Evolutionary conservation across 2,888 invertebrate species (phyloP), one percentile per base, ranked within the genome.

Genomic region (Elegia similella): DNA sequence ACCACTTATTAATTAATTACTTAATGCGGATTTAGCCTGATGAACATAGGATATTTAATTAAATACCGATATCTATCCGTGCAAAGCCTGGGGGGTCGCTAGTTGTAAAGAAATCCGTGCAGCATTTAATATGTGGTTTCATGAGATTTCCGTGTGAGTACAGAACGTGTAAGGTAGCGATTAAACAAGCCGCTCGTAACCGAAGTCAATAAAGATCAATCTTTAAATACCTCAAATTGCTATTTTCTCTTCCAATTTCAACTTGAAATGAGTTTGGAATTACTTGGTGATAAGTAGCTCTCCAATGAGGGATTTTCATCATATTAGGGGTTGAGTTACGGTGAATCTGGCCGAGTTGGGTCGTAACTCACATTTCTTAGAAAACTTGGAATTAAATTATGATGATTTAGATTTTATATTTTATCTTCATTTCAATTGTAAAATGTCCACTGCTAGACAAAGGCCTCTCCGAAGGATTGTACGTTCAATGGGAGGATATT

Each of bases 171-270:
- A 68, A 71, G 70, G 61, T 58, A 53, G 58, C 57, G 64, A 68
- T 69, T 60, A 67, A 69, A 65, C 57, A 62, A 61, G 67, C 69
- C 67, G 62, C 66, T 67, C 62, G 57, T 64, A 60, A 63, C 58
- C 61, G 54, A 62, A 65, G 58, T 59, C 62, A 66, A 67, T 73
- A 70, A 64, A 67, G 62, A 63, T 65, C 55, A 58, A 62, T 66
- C 62, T 64, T 64, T 59, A 59, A 63, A 59, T 60, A 65, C 61
- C 62, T 57, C 6, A 42, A 43, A 59, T 52, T 57, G 55, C 52
- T 60, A 62, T 67, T 68, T 61, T 8, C 42, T 7, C 10, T 54
- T 29, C 43, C 42, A 29, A 42, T 42, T 42, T 42, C 7, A 53
- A 53, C 17, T 53, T 53, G 2, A n/a, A 23, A 12, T 12, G 42